Percentiles rank a stretch among this genome's conserved stretches.
Conservation (phyloP, 1,140 invertebrate genomes). For the Ephestia elutella region DNA sequence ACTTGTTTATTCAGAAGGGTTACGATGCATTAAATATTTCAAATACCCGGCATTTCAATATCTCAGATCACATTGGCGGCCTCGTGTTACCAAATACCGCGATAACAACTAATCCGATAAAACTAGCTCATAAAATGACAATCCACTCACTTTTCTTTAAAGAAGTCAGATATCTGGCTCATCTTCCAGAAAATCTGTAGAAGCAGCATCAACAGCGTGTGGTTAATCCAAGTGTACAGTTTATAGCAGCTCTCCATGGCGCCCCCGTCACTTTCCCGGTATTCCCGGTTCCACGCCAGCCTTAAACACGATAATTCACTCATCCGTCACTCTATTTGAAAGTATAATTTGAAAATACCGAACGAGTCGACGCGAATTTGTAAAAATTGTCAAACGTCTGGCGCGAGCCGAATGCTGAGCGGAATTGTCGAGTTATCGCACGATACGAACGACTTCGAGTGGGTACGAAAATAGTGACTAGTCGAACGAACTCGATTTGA, state of each 20-base stretch:
- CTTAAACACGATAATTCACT: conserved; percentile 55
- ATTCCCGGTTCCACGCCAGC: conserved; percentile 47
- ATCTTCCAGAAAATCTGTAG: conserved; percentile 69
- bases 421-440: conserved; percentile 53
- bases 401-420: conserved; percentile 25
- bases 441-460: conserved; percentile 21
- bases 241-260: conserved; percentile 67
- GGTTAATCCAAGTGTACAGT: conserved; percentile 64
- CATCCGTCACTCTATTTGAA: conserved; percentile 54
- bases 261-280: conserved; percentile 35
- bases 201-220: conserved; percentile 60
- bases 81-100: not conserved
- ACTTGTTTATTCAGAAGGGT: too few relatives aligned
- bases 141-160: conserved; percentile 59
- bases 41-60: not conserved
- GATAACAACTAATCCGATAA: not conserved
- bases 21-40: too few relatives aligned
- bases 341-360: conserved; percentile 32
- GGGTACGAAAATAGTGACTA: too few relatives aligned
- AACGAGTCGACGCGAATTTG: conserved; percentile 11
- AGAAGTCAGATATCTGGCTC: conserved; percentile 65
- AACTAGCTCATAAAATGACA: not conserved
- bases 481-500: too few relatives aligned
- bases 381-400: conserved; percentile 7
- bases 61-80: not conserved